Evolutionary conservation across 2,888 invertebrate species (phyloP), one percentile per base, ranked within the genome.

Genomic region (Euproctis similis): DNA sequence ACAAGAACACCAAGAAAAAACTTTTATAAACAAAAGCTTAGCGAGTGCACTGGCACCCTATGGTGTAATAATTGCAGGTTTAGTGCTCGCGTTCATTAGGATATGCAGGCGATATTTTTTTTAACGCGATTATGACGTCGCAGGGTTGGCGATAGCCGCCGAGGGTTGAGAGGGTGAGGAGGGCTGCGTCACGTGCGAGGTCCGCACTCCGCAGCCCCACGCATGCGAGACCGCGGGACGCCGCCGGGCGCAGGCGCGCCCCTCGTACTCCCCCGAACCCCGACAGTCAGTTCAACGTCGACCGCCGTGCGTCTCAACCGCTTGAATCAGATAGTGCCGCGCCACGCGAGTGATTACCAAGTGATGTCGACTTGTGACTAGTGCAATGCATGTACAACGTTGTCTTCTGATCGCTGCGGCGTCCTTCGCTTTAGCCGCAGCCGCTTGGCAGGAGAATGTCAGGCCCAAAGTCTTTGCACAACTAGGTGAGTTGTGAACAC

Each of bases 401-500:
- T 78, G 77, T 76, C 74, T 72, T 65, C 64, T 76, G 58, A 44
- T 85, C 60, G n/a, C n/a, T 14, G 81, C 86, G 84, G 76, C 86
- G 69, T 66, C 86, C 77, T 70, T 81, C 80, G 80, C 84, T 82
- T 61, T 65, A 60, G 77, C 78, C 81, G 85, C 67, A 86, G 89
- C 66, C 40, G 91, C 92, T 63, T 94, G 94, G 94, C 94, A 94
- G 89, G 94, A 94, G 85, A 94, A 94, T 85, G 91, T 93, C 78
- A 88, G 94, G 86, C 94, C 94, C 67, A 94, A 94, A 89, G 92
- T 94, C 90, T 93, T 92, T 88, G 94, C 94, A 75, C 92, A 94
- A 89, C 87, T 94, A 89, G 94, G 94, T 94, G 81, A 92, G 93
- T 89, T 46, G 50, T n/a, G n/a, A n/a, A n/a, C n/a, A 50, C 60